Evolutionary conservation across 2,797 vertebrate species (phyloP).

Genomic region (Gambusia yucatana): DNA sequence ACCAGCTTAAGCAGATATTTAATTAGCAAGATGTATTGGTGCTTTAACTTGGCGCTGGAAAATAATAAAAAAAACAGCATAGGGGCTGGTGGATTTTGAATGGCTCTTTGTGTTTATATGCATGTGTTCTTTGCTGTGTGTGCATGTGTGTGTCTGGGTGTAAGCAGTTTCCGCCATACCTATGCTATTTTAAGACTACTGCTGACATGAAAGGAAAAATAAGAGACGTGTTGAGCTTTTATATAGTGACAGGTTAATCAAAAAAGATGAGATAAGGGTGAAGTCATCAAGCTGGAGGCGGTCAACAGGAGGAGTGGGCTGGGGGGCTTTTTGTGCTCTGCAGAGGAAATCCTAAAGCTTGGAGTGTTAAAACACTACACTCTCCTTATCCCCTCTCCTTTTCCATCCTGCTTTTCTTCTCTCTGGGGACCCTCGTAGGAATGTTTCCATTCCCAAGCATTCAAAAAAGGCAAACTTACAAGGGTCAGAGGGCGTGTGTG

Average conservation of each 20-base stretch:
- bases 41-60: conserved; percentile 19
- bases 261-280: conserved; percentile 1
- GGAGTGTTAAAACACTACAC: conserved; percentile 18
- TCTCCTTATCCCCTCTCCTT: conserved; percentile 13
- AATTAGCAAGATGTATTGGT: conserved; percentile 54
- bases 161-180: conserved; percentile 43
- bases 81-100: conserved; percentile 31
- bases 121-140: conserved; percentile 26
- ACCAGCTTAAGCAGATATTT: conserved; percentile 40
- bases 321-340: not conserved
- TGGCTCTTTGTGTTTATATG: conserved; percentile 9
- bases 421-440: conserved; percentile 68
- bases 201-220: conserved; percentile 41
- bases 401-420: conserved; percentile 30
- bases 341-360: not conserved
- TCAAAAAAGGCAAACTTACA: conserved; percentile 55
- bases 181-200: conserved; percentile 48
- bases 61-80: conserved; percentile 15
- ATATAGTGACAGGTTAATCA: conserved; percentile 6
- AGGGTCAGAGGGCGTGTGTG: conserved; percentile 49
- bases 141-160: conserved; percentile 24
- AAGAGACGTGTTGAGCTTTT: not conserved
- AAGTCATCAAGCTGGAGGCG: conserved; percentile 1
- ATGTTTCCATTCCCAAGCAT: conserved; percentile 79
- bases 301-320: not conserved